phyloP scores from a whole-genome alignment of 1,140 invertebrate genomes.

The Lasioglossum albipes region DNA sequence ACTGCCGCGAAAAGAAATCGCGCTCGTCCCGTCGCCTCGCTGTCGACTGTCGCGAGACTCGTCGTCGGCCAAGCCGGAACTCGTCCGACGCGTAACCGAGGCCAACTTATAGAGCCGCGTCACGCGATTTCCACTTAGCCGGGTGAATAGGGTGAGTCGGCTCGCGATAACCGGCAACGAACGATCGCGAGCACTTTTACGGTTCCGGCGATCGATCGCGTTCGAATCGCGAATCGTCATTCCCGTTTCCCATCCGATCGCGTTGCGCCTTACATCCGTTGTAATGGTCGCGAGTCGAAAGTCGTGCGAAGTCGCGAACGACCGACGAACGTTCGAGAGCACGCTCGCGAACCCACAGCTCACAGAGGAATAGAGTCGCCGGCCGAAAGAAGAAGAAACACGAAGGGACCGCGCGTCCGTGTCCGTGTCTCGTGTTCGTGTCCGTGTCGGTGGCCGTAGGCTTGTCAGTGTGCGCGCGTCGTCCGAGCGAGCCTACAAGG shows the following conservation, averaged over 20 bases:
- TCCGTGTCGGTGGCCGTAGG: too few relatives aligned
- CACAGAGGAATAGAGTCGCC: slow-evolving; percentile 2
- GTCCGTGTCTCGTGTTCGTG: too few relatives aligned
- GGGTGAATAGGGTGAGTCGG: too few relatives aligned
- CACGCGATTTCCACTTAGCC: slow-evolving; percentile 38
- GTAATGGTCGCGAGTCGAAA: not conserved
- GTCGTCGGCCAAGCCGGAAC: not conserved
- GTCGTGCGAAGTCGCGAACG: not conserved
- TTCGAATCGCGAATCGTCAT: too few relatives aligned
- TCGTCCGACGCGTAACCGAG: not conserved
- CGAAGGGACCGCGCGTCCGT: not conserved
- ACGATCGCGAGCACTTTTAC: too few relatives aligned
- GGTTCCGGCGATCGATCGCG: too few relatives aligned
- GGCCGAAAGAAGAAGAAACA: not conserved
- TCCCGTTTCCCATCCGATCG: too few relatives aligned
- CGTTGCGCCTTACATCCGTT: too few relatives aligned
- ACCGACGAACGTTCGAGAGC: not conserved
- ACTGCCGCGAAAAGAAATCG: too few relatives aligned
- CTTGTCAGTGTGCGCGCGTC: not conserved
- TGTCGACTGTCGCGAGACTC: not conserved
- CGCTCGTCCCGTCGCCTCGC: not conserved
- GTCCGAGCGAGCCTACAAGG: slow-evolving; percentile 76
- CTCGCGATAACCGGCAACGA: too few relatives aligned
- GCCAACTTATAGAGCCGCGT: slow-evolving; percentile 34
- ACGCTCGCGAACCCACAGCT: not conserved